Evolutionary conservation across 2,888 invertebrate species (phyloP).

Genomic region (Lochmaea capreae): DNA sequence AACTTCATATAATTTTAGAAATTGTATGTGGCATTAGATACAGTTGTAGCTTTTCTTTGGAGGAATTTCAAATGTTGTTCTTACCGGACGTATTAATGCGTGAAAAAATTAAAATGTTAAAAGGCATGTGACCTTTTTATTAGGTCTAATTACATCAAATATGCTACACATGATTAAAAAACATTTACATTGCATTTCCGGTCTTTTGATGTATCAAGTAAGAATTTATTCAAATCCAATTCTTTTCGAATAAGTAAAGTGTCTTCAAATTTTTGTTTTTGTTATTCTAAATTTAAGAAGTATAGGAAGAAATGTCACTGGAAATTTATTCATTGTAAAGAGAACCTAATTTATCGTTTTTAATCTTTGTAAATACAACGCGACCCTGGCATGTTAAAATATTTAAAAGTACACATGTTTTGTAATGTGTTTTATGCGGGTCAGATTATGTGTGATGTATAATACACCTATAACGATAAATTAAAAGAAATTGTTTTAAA

Average conservation of each 20-base stretch:
- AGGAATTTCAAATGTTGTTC: background rate
- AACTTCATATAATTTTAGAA: background rate
- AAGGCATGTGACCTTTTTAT: background rate
- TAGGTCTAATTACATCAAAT: background rate
- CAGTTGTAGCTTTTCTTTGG: no score
- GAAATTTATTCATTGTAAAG: no score
- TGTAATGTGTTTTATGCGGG: background rate
- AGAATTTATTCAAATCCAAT: background rate
- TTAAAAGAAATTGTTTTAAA: background rate
- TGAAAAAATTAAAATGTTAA: background rate
- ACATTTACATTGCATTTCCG: background rate
- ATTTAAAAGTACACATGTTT: no score
- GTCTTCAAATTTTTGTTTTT: no score
- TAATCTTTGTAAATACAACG: no score
- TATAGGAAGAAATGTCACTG: no score
- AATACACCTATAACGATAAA: no score
- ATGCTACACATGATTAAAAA: background rate
- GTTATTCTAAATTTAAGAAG: no score
- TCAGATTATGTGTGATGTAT: background rate
- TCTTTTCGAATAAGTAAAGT: background rate
- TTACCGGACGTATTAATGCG: background rate
- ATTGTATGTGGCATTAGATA: background rate
- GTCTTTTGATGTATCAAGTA: background rate
- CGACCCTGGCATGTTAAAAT: no score
- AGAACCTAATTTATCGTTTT: no score